Base-by-base conservation (phyloP, 1,140 invertebrate species). In the Trachymyrmex cornetzi region DNA sequence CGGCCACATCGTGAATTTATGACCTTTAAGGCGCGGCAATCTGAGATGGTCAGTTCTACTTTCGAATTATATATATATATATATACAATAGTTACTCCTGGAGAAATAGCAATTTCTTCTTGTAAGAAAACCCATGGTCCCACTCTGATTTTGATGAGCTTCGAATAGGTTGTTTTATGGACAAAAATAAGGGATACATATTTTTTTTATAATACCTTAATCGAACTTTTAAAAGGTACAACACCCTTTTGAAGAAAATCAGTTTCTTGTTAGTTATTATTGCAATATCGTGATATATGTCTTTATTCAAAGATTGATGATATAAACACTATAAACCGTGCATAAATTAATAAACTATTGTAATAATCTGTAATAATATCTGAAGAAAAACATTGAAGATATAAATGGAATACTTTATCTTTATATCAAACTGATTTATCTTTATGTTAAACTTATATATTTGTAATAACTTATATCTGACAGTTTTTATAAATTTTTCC, bases 1-100 rank as follows among this genome's bases (percentile, higher is more conserved):
- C 59, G 69, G 22, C 9, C 81, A 48, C 71, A 24, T 27, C 19
- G 82, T 80, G 57, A 84, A 93, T 93, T 93, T 92, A 92, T 90
- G 53, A 63, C 63, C 53, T 53, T 85, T 87, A 88, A 69, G 80
- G 34, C 66, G 30, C 64, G 48, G 53, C 53, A 44, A 74, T 59
- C 9, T 24, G 64, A 66, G 55, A 86, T 64, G 59, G 61, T 30
- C 53, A 80, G 85, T 44, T 71, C 77, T 16, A 63, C 34, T 66
- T 86, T 59, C 16, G 53, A 80, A 80, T 86, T 86, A 7, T 6
- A 34, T 34, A 30, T 30, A 34, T 34, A 34, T n/a, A n/a, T n/a
- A n/a, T n/a, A n/a, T n/a, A n/a, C n/a, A n/a, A n/a, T 34, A 80
- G 50, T n/a, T 55, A 48, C 30, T 44, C 19, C 34, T 6, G n/a